These are phyloP conservation scores for Neomonachus schauinslandi DNA, from an alignment of 2,113 vertebrate genomes.

Conservation along the genomic window DNA sequence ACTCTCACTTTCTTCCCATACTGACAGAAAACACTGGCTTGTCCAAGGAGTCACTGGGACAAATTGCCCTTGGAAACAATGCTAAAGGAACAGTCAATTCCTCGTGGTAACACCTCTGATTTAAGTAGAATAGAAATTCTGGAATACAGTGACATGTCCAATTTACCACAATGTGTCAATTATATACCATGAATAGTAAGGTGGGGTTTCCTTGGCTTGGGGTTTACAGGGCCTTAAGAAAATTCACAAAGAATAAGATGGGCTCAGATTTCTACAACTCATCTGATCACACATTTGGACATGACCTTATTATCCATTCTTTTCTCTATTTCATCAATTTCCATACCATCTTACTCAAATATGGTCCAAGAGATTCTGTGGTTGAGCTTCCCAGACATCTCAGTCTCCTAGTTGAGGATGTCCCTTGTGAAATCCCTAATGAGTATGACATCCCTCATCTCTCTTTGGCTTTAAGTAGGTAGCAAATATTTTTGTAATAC, in stretches of 20 bases:
- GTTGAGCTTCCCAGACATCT: background rate
- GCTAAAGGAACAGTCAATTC: background rate
- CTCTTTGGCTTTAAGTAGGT: background rate
- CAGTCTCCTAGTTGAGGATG: background rate
- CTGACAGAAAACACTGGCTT: background rate
- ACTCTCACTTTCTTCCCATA: background rate
- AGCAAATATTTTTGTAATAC: background rate
- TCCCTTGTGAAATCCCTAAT: background rate
- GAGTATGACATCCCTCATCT: background rate
- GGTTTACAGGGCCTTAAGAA: background rate
- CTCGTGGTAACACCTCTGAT: background rate
- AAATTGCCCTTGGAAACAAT: slow-evolving; percentile 7
- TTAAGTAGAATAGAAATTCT: background rate
- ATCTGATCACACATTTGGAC: background rate
- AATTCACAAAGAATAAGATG: background rate
- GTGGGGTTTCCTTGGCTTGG: background rate
- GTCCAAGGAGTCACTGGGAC: background rate
- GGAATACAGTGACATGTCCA: background rate
- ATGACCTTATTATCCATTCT: background rate
- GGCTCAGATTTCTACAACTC: background rate
- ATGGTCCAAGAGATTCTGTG: background rate
- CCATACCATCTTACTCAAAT: background rate
- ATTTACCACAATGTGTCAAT: background rate
- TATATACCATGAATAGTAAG: background rate
- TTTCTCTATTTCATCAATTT: background rate